Conservation (phyloP, 2,888 invertebrate genomes). For the Fragum fragum region DNA sequence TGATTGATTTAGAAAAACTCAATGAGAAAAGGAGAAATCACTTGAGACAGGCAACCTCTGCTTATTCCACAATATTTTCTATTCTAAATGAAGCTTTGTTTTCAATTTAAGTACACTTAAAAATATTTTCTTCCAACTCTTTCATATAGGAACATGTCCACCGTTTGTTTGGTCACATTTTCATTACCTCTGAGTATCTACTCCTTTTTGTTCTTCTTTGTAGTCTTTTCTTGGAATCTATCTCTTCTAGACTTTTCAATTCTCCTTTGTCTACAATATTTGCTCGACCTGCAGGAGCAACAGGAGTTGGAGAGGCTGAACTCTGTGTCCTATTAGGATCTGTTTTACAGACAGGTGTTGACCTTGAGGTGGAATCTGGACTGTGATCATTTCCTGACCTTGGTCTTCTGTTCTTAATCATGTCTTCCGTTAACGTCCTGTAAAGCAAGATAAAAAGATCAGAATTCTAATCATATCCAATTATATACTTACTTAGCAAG, state of each 20-base stretch:
- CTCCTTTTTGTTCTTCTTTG: slow-evolving; percentile 53
- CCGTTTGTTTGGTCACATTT: too few relatives aligned
- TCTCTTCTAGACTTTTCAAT: slow-evolving; percentile 9
- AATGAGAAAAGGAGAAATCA: too few relatives aligned
- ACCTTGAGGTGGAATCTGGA: slow-evolving; percentile 23
- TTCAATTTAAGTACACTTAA: too few relatives aligned
- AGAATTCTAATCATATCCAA: too few relatives aligned
- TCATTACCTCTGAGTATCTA: slow-evolving; percentile 65
- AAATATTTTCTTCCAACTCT: too few relatives aligned
- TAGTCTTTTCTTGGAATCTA: slow-evolving; percentile 35
- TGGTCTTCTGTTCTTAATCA: not conserved
- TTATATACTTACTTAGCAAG: too few relatives aligned
- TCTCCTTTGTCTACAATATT: slow-evolving; percentile 31
- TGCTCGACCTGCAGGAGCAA: not conserved
- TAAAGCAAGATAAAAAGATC: too few relatives aligned
- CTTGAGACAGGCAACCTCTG: slow-evolving; percentile 1
- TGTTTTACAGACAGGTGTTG: not conserved
- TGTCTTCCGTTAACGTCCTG: not conserved
- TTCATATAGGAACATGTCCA: too few relatives aligned
- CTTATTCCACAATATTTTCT: slow-evolving; percentile 15
- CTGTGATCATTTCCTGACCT: not conserved
- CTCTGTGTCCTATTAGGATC: not conserved
- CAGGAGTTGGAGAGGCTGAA: not conserved
- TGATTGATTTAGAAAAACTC: too few relatives aligned
- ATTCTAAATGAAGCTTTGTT: not conserved